Evolutionary conservation across 2,797 vertebrate genomes (phyloP).

Genomic region (Tiaroga cobitis): DNA sequence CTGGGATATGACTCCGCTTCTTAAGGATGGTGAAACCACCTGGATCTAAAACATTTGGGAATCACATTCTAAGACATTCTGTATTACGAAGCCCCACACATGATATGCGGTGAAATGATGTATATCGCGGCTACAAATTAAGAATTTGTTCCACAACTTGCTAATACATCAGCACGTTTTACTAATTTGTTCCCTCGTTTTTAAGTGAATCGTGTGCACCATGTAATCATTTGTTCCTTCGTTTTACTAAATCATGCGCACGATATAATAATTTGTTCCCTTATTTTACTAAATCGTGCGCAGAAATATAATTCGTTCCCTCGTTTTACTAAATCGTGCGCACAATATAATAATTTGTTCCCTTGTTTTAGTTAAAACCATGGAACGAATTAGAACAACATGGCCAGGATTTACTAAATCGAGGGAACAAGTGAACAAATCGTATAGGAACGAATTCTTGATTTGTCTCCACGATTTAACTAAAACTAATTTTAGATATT

Average conservation of each 20-base stretch:
- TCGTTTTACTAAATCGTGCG: neutral
- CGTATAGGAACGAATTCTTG: neutral
- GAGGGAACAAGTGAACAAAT: neutral
- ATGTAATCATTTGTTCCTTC: neutral
- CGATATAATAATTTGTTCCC: neutral
- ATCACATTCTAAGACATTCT: neutral
- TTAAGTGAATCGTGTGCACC: neutral
- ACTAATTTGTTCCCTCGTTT: neutral
- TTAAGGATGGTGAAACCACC: neutral
- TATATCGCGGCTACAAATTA: neutral
- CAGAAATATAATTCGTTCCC: neutral
- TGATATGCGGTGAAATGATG: neutral
- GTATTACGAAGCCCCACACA: neutral
- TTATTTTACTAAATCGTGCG: neutral
- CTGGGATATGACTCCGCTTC: slow-evolving; percentile 3
- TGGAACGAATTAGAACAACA: neutral
- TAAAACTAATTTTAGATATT: neutral
- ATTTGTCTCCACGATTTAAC: neutral
- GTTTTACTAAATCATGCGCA: neutral
- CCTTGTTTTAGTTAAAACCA: neutral
- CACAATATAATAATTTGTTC: neutral
- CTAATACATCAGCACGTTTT: neutral
- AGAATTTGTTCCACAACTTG: neutral
- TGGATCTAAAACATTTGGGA: neutral
- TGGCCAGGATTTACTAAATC: neutral